Percentiles rank a stretch among this genome's conserved stretches.
phyloP scores from a whole-genome alignment of 2,113 vertebrate genomes.

The Podilymbus podiceps region DNA sequence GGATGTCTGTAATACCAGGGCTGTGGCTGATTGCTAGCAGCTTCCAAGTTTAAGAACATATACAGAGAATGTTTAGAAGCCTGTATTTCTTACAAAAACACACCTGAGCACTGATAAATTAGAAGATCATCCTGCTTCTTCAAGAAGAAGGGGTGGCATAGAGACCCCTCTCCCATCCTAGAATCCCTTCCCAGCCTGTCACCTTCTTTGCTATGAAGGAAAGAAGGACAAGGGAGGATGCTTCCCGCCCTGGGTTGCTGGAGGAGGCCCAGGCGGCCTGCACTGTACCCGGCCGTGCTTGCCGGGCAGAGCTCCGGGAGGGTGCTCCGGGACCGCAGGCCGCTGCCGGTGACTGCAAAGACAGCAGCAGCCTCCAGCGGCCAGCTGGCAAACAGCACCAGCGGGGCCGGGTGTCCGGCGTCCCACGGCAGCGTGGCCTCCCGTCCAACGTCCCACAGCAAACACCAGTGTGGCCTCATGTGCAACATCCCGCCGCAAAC shows the following conservation, averaged over 20 bases:
- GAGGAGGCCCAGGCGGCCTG: neutral
- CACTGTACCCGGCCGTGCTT: accelerated
- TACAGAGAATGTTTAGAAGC: neutral
- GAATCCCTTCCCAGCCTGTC: neutral
- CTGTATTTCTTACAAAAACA: neutral
- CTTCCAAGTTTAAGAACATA: neutral
- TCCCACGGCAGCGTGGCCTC: too few relatives aligned
- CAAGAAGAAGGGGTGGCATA: neutral
- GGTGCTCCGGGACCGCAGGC: neutral
- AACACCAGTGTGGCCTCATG: neutral
- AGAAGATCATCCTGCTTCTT: neutral
- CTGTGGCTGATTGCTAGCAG: neutral
- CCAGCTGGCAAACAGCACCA: constrained; percentile 11
- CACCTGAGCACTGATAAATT: neutral
- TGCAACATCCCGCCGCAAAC: accelerated
- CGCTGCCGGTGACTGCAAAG: constrained; percentile 2
- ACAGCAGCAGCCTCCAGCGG: constrained; percentile 69
- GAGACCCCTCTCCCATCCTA: neutral
- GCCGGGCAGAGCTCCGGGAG: neutral
- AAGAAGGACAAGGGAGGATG: neutral
- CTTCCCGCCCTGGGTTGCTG: neutral
- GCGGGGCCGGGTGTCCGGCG: too few relatives aligned
- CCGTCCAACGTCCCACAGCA: accelerated
- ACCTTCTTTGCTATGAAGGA: neutral
- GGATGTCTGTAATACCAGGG: too few relatives aligned